Evolutionary conservation across 2,797 vertebrate genomes (phyloP).

Genomic region (Lophotriccus pileatus): DNA sequence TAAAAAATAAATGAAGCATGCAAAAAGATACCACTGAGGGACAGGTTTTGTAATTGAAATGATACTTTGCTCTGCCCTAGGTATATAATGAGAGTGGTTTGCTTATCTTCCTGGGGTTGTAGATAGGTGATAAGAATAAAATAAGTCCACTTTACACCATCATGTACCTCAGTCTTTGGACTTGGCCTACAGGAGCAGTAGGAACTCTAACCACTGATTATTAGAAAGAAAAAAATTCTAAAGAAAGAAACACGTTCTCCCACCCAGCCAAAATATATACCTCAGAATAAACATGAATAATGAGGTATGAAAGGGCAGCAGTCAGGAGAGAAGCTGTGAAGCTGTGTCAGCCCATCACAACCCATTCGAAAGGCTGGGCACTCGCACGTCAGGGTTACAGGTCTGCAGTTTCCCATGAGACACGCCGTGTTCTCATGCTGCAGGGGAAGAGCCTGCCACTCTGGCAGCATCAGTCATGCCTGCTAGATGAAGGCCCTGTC

Average conservation of each 20-base stretch:
- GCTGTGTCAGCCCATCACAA: neutral
- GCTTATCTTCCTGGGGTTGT: neutral
- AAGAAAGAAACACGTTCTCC: neutral
- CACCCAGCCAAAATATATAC: neutral
- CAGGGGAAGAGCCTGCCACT: rapidly evolving
- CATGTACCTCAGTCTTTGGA: neutral
- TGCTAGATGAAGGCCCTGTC: neutral
- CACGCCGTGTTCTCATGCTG: neutral
- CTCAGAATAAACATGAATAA: slow-evolving; percentile 42
- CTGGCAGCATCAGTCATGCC: neutral
- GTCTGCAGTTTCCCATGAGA: slow-evolving; percentile 62
- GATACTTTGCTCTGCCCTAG: neutral
- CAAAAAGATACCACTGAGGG: neutral
- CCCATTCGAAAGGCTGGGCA: neutral
- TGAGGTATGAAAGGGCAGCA: slow-evolving; percentile 27
- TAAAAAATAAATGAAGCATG: neutral
- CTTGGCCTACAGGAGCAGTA: neutral
- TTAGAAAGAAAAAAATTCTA: neutral
- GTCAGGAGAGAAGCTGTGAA: neutral
- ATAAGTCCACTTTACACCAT: rapidly evolving
- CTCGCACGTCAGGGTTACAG: slow-evolving; percentile 32
- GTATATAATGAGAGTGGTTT: neutral
- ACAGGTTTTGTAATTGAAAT: neutral
- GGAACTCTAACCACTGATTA: neutral
- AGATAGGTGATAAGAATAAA: neutral